Base-by-base conservation (phyloP, 2,888 invertebrate genomes). In the Aphidius colemani region DNA sequence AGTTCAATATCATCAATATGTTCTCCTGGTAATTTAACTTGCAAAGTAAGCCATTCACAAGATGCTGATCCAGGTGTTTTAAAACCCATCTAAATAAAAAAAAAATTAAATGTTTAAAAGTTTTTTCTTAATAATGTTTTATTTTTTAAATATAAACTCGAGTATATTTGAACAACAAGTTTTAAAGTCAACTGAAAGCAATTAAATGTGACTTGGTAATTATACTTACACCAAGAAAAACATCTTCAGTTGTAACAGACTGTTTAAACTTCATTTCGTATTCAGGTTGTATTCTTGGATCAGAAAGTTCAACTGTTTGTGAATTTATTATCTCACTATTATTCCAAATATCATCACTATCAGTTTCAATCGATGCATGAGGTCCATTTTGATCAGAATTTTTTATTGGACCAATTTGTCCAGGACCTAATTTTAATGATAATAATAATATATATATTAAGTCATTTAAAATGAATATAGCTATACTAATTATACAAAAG, bases 261-360 rank as follows among this genome's bases (percentile, higher is more conserved):
- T 96, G 96, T 72, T 92, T 91, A 81, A 94, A 96, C 70, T 89
- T 87, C 80, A 95, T 90, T 46, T 90, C 89, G 83, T 93, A 95
- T 70, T 87, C 86, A 0, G 94, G 94, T 30, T 85, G 83, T 76
- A 87, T 86, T 51, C 90, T 86, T 65, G 88, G 88, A 69, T 89
- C 89, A 6, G 85, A 82, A 59, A 61, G 61, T 66, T 77, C 73
- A 11, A 69, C 43, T 46, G 61, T 70, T 30, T 30, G 65, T 39
- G 53, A 46, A 6, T 60, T 61, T 11, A 61, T 65, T 46, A 73
- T 70, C 69, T 81, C 82, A 13, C 75, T 72, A 7, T 73, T 67
- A 69, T 78, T 75, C 82, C 81, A 80, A 74, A 81, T 82, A 70
- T 85, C 85, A 49, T 87, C 85, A 70, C 85, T 85, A 18, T 84